phyloP scores from a whole-genome alignment of 2,113 vertebrate species.

The Helogale parvula region DNA sequence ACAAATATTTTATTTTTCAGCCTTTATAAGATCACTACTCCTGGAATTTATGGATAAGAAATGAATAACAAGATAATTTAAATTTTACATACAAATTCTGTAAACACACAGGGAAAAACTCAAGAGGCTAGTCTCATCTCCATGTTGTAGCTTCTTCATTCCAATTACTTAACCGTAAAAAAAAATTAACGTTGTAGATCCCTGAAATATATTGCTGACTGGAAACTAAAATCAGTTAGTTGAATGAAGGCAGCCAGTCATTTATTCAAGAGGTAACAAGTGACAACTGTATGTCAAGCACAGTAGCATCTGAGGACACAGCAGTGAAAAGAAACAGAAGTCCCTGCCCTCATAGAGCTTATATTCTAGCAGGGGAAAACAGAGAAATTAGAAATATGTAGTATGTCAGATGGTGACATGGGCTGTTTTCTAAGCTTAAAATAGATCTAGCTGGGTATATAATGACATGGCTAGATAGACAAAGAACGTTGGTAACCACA shows the following conservation, averaged over 20 bases:
- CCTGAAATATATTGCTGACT: not conserved
- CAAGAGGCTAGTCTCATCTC: not conserved
- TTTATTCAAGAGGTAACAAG: not conserved
- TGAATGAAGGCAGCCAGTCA: not conserved
- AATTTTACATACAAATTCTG: not conserved
- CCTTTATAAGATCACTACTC: not conserved
- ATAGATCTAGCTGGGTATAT: not conserved
- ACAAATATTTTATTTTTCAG: conserved; percentile 7
- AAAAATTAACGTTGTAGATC: not conserved
- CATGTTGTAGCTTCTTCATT: not conserved
- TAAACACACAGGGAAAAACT: not conserved
- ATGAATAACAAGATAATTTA: not conserved
- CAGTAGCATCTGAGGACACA: not conserved
- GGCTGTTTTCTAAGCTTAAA: not conserved
- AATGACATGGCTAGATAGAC: not conserved
- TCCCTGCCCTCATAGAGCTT: not conserved
- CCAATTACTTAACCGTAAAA: not conserved
- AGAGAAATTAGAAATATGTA: not conserved
- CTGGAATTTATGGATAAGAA: conserved; percentile 7
- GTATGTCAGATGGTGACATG: not conserved
- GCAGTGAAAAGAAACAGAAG: not conserved
- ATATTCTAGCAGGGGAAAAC: not conserved
- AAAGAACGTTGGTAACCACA: not conserved
- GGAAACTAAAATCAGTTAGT: not conserved
- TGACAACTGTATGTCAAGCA: not conserved